A percentile compares a stretch with the other conserved stretches of the same genome.
Conservation (phyloP, 2,113 vertebrate species). For the Numida meleagris region DNA sequence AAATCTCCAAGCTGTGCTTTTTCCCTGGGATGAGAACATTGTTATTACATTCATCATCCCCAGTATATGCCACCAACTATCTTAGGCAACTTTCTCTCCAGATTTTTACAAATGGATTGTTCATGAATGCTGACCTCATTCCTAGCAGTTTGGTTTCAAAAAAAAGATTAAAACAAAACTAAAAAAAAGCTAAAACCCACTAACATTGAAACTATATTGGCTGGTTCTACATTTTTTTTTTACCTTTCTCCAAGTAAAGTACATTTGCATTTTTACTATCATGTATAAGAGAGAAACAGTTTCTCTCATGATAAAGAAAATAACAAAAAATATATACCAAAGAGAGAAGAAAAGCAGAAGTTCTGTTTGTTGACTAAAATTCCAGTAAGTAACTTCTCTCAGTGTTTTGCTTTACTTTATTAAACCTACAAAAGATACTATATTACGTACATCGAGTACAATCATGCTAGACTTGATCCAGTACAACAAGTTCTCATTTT, state of each 20-base stretch:
- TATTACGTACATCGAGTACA: background rate
- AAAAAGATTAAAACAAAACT: background rate
- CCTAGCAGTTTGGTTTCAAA: background rate
- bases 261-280: background rate
- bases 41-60: background rate
- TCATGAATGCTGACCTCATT: background rate
- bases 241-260: background rate
- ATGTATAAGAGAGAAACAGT: fast-evolving
- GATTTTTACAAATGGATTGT: background rate
- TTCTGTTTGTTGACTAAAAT: background rate
- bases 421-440: background rate
- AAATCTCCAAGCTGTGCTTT: background rate
- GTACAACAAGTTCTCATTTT: background rate
- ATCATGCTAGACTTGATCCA: background rate
- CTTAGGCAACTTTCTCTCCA: background rate
- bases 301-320: background rate
- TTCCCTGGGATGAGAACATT: background rate
- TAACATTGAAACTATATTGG: background rate
- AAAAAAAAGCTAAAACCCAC: background rate
- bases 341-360: background rate
- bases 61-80: background rate
- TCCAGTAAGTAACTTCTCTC: background rate
- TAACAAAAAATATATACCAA: background rate
- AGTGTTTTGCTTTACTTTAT: background rate
- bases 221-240: background rate